phyloP scores from a whole-genome alignment of 2,888 invertebrate species.

The Agrenia bidenticulata region DNA sequence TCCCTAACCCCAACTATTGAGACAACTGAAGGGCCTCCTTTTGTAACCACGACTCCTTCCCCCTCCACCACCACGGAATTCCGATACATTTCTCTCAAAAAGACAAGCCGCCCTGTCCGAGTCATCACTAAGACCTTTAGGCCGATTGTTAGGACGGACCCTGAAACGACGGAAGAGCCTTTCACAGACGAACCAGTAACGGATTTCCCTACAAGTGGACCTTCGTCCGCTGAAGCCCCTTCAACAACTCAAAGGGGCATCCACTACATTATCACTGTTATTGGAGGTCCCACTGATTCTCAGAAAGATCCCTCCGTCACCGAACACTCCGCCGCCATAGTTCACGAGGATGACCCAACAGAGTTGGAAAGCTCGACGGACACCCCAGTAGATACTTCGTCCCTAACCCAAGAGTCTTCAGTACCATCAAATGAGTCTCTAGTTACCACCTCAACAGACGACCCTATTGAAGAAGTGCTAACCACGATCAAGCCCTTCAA shows the following conservation, averaged over 20 bases:
- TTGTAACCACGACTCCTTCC: not conserved
- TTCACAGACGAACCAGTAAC: too few relatives aligned
- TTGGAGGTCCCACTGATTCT: not conserved
- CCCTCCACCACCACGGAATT: not conserved
- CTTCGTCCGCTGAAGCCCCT: too few relatives aligned
- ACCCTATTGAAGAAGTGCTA: not conserved
- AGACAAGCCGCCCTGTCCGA: not conserved
- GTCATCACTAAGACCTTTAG: not conserved
- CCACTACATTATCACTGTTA: slow-evolving; percentile 2
- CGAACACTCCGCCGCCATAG: not conserved
- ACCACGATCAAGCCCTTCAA: not conserved
- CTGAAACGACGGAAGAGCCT: too few relatives aligned
- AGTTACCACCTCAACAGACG: not conserved
- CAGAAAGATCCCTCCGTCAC: not conserved
- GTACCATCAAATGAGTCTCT: not conserved
- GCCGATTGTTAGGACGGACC: not conserved
- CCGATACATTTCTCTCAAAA: not conserved
- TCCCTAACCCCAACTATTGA: too few relatives aligned
- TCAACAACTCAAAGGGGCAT: not conserved
- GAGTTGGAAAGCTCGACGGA: too few relatives aligned
- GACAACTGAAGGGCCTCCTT: too few relatives aligned
- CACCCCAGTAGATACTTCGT: too few relatives aligned
- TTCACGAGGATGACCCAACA: too few relatives aligned
- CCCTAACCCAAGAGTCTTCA: too few relatives aligned
- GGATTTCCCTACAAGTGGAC: too few relatives aligned